phyloP scores from a whole-genome alignment of 1,140 invertebrate genomes.

The Eurosta solidaginis region DNA sequence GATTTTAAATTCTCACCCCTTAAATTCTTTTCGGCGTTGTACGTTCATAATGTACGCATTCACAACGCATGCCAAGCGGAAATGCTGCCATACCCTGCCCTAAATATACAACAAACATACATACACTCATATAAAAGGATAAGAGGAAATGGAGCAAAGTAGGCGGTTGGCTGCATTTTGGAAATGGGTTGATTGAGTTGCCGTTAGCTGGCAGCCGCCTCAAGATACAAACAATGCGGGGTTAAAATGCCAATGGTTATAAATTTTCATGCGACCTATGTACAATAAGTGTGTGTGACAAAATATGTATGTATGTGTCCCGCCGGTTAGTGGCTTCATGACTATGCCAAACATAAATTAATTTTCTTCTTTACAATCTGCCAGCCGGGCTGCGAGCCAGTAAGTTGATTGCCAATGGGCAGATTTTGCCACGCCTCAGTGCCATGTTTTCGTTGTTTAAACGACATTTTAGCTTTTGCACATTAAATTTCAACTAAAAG shows the following conservation, averaged over 20 bases:
- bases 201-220: not conserved
- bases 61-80: not conserved
- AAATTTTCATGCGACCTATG: not conserved
- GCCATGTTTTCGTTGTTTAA: constrained; percentile 10
- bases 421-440: not conserved
- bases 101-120: not conserved
- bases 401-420: not conserved
- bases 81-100: not conserved
- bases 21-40: not conserved
- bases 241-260: not conserved
- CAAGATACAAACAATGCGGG: not conserved
- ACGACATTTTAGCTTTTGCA: not conserved
- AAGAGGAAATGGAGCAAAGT: not conserved
- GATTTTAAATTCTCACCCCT: not conserved
- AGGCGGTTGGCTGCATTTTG: not conserved
- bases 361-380: not conserved
- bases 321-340: not conserved
- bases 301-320: not conserved
- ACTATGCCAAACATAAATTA: constrained; percentile 17
- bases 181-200: constrained; percentile 6
- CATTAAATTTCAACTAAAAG: not conserved
- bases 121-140: not conserved
- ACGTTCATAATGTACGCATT: constrained; percentile 11
- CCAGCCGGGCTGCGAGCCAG: not conserved
- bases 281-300: not conserved